These are phyloP conservation scores for Acropora yongei DNA, from an alignment of 64 coral and sea anemone species.

Conservation along the genomic window DNA sequence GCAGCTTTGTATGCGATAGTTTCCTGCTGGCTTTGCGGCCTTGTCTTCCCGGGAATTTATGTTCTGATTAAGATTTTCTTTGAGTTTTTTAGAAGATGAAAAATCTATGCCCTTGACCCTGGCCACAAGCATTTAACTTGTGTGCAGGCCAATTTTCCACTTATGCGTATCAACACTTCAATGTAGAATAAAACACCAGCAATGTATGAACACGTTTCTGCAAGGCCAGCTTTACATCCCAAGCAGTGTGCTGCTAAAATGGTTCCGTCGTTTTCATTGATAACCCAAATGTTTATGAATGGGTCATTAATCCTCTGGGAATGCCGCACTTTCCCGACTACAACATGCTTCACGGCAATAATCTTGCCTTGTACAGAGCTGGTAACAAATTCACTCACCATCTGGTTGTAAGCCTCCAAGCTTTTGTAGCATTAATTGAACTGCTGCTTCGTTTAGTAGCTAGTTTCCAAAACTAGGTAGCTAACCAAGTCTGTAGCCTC, in stretches of 20 bases:
- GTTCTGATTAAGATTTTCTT: slow-evolving; percentile 78
- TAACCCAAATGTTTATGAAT: slow-evolving; percentile 48
- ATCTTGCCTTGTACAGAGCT: slow-evolving; percentile 53
- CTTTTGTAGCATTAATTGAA: slow-evolving; percentile 55
- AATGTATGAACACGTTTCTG: slow-evolving; percentile 38
- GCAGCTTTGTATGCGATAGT: slow-evolving; percentile 22
- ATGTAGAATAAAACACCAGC: slow-evolving; percentile 20
- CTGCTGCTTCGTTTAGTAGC: slow-evolving; percentile 31
- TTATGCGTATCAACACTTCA: slow-evolving; percentile 56
- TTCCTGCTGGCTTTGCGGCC: slow-evolving; percentile 16
- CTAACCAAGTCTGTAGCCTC: slow-evolving; percentile 40
- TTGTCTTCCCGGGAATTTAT: slow-evolving; percentile 47
- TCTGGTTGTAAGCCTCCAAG: slow-evolving; percentile 67
- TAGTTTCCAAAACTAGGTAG: slow-evolving; percentile 43
- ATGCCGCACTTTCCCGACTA: slow-evolving; percentile 50
- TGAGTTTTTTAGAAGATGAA: slow-evolving; percentile 78
- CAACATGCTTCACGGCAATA: slow-evolving; percentile 27
- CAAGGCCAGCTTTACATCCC: slow-evolving; percentile 22
- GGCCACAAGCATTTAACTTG: slow-evolving; percentile 47
- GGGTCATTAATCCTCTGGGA: slow-evolving; percentile 9
- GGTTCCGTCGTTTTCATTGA: slow-evolving; percentile 38
- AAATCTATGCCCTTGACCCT: slow-evolving; percentile 63
- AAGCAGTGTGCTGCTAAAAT: slow-evolving; percentile 19
- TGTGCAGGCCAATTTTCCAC: slow-evolving; percentile 47
- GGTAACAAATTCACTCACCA: slow-evolving; percentile 63